phyloP scores from a whole-genome alignment of 2,113 vertebrate species.

The Piprites chloris region DNA sequence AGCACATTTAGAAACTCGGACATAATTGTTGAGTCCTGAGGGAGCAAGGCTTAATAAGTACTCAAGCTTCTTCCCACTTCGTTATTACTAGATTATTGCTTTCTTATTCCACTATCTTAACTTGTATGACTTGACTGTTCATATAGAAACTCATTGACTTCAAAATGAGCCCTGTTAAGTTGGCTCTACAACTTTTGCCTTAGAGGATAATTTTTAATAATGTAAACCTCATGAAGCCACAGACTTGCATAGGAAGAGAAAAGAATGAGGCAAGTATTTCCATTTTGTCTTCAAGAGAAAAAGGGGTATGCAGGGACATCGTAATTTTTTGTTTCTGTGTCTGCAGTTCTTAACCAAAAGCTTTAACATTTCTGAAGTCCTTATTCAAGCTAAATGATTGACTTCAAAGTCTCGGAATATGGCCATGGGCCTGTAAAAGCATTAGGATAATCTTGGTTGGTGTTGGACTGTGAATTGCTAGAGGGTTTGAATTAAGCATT shows the following conservation, averaged over 20 bases:
- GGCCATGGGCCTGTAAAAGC: not conserved
- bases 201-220: conserved; percentile 49
- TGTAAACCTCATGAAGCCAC: conserved; percentile 27
- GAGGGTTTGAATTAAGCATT: not conserved
- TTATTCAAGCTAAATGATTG: not conserved
- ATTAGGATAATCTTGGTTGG: not conserved
- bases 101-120: conserved; percentile 47
- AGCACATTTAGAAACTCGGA: conserved; percentile 3
- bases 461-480: not conserved
- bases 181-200: conserved; percentile 32
- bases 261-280: conserved; percentile 16
- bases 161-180: conserved; percentile 37
- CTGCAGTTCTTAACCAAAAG: not conserved
- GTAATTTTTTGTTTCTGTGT: not conserved
- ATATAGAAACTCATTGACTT: conserved; percentile 56
- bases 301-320: not conserved
- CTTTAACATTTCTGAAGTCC: not conserved
- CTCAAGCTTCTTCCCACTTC: not conserved
- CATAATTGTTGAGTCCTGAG: conserved; percentile 16
- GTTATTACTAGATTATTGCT: conserved; percentile 45
- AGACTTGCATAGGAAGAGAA: conserved; percentile 27
- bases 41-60: conserved; percentile 1
- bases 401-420: not conserved
- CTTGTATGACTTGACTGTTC: conserved; percentile 42
- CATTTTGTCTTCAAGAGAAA: not conserved